Conservation (phyloP, 2,888 invertebrate species). For the Fissipunctia ypsillon region DNA sequence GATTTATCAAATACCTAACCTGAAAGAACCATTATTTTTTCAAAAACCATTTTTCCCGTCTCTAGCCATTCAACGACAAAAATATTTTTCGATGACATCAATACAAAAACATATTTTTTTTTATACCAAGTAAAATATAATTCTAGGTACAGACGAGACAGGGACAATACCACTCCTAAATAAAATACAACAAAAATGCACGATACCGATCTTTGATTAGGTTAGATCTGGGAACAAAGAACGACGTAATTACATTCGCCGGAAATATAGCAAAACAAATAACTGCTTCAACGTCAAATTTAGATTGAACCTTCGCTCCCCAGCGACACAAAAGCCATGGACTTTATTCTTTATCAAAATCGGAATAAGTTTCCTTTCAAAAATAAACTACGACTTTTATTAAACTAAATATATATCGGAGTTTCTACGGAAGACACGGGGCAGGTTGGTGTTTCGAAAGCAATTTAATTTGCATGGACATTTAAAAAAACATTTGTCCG, state of each 20-base stretch:
- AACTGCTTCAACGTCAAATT: slow-evolving; percentile 76
- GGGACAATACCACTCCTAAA: not conserved
- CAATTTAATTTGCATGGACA: slow-evolving; percentile 53
- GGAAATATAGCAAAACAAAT: slow-evolving; percentile 71
- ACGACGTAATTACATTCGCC: slow-evolving; percentile 65
- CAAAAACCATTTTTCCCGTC: not conserved
- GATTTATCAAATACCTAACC: not conserved
- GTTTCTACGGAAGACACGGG: slow-evolving; percentile 63
- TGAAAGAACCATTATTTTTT: not conserved
- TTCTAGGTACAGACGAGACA: slow-evolving; percentile 3
- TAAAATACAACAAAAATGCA: slow-evolving; percentile 55
- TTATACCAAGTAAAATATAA: not conserved
- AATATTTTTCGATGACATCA: not conserved
- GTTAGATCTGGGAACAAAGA: slow-evolving; percentile 62
- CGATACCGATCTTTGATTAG: slow-evolving; percentile 64
- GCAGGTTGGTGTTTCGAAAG: slow-evolving; percentile 41
- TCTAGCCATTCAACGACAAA: not conserved
- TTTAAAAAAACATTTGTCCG: slow-evolving; percentile 56
- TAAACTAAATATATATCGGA: slow-evolving; percentile 66
- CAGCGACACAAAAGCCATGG: slow-evolving; percentile 72
- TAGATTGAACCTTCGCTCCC: slow-evolving; percentile 76
- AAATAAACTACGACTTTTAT: slow-evolving; percentile 66
- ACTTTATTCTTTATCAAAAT: slow-evolving; percentile 79
- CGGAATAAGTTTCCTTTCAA: slow-evolving; percentile 75
- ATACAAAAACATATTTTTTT: slow-evolving; percentile 2